Percentiles rank a stretch among this genome's conserved stretches.
Conservation (phyloP, 2,888 invertebrate genomes). For the Steinernema carpocapsae region DNA sequence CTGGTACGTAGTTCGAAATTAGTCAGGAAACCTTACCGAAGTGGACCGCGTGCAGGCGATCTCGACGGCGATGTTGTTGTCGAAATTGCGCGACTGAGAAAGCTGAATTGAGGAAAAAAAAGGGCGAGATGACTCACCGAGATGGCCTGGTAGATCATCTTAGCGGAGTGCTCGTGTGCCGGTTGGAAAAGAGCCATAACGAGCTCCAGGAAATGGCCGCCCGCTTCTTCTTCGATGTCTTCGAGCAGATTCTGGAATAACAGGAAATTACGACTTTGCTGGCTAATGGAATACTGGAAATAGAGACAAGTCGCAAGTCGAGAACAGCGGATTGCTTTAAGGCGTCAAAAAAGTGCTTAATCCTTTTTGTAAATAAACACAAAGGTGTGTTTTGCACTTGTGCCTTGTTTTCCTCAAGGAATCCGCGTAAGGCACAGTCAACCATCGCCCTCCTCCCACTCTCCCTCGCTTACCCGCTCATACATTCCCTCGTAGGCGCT, state of each 20-base stretch:
- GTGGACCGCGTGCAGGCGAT: slow-evolving; percentile 67
- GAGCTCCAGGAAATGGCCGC: slow-evolving; percentile 70
- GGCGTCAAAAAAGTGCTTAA: no score
- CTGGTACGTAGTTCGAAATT: not conserved
- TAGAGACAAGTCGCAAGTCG: not conserved
- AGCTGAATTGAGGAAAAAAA: not conserved
- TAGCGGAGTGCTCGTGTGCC: slow-evolving; percentile 69
- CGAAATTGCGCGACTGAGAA: slow-evolving; percentile 59
- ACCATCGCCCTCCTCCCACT: slow-evolving; percentile 56
- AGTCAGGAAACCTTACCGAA: slow-evolving; percentile 52
- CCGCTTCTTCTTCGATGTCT: slow-evolving; percentile 70
- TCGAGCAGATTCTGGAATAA: slow-evolving; percentile 68
- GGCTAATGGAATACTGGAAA: not conserved
- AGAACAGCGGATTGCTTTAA: no score
- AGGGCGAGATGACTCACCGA: slow-evolving; percentile 49
- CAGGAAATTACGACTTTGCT: slow-evolving; percentile 19
- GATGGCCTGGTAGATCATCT: slow-evolving; percentile 69
- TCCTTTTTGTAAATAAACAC: no score
- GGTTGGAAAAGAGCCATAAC: slow-evolving; percentile 70
- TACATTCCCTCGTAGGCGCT: slow-evolving; percentile 66
- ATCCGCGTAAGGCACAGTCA: not conserved
- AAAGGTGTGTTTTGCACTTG: no score
- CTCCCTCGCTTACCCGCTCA: slow-evolving; percentile 55
- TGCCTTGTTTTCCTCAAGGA: no score
- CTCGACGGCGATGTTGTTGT: slow-evolving; percentile 67